phyloP scores from a whole-genome alignment of 2,113 vertebrate genomes.

The Pterocles gutturalis region DNA sequence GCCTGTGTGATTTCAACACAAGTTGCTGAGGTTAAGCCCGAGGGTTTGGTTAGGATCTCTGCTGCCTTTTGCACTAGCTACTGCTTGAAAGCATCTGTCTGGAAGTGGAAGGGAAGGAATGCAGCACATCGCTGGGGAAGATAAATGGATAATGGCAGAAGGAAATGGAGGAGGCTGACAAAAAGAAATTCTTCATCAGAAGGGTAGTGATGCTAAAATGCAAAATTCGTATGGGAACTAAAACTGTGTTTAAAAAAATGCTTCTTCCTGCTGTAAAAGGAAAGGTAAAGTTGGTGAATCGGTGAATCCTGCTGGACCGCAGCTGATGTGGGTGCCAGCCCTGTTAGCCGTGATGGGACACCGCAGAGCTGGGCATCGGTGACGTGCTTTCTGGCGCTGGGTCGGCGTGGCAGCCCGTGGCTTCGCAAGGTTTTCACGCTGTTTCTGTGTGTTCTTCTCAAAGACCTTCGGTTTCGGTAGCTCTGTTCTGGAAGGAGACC shows the following conservation, averaged over 20 bases:
- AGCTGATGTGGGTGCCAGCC: neutral
- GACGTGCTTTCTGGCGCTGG: neutral
- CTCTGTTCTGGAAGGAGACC: neutral
- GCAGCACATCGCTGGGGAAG: neutral
- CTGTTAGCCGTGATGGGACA: rapidly evolving
- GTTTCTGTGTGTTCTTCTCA: neutral
- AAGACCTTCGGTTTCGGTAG: neutral
- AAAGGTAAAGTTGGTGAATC: neutral
- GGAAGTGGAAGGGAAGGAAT: neutral
- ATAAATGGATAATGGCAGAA: rapidly evolving
- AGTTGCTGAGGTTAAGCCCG: neutral
- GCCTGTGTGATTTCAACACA: neutral
- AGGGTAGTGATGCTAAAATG: neutral
- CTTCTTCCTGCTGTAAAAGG: neutral
- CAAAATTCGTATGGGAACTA: neutral
- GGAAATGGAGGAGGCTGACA: neutral
- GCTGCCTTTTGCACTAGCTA: neutral
- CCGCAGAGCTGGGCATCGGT: rapidly evolving
- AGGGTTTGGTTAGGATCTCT: neutral
- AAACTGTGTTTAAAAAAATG: neutral
- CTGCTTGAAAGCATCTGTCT: neutral
- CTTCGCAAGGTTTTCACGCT: neutral
- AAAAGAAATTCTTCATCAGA: neutral
- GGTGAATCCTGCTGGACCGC: neutral
- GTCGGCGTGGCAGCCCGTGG: neutral